Evolutionary conservation across 1,140 invertebrate genomes (phyloP).

Genomic region (Vanessa tameamea): DNA sequence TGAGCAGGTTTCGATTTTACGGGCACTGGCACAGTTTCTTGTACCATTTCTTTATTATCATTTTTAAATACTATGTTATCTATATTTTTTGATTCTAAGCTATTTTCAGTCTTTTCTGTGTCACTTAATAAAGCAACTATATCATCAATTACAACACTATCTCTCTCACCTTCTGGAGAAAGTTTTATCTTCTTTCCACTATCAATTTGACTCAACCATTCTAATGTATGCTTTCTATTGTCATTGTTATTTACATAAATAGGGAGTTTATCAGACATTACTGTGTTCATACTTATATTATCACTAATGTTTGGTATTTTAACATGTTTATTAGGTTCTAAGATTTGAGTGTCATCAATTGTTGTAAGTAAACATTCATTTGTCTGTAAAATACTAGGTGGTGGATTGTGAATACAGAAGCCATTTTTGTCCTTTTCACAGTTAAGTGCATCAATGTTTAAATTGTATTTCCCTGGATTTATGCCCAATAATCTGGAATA

Average conservation of each 20-base stretch:
- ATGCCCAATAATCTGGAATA: conserved; percentile 66
- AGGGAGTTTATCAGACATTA: conserved; percentile 35
- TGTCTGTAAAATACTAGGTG: conserved; percentile 30
- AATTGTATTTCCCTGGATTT: conserved; percentile 66
- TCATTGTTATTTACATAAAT: conserved; percentile 46
- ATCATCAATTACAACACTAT: conserved; percentile 41
- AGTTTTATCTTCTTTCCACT: conserved; percentile 46
- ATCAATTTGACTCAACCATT: conserved; percentile 21
- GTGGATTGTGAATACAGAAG: conserved; percentile 62
- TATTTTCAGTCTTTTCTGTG: conserved; percentile 41
- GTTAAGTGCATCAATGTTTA: conserved; percentile 63
- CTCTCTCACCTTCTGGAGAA: conserved; percentile 26
- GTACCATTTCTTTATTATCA: conserved; percentile 14
- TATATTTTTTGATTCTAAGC: conserved; percentile 30
- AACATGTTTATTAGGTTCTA: conserved; percentile 5
- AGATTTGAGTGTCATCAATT: neutral
- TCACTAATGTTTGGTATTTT: neutral
- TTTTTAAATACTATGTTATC: conserved; percentile 34
- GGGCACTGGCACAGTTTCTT: neutral
- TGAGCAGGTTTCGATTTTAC: conserved; percentile 44
- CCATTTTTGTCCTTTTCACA: conserved; percentile 70
- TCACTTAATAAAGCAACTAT: conserved; percentile 47
- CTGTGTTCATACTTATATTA: conserved; percentile 21
- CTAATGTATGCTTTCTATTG: conserved; percentile 39
- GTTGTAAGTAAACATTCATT: conserved; percentile 10